Percentiles rank a stretch among this genome's conserved stretches.
phyloP scores from a whole-genome alignment of 2,797 vertebrate genomes.

The Bradypodion pumilum region DNA sequence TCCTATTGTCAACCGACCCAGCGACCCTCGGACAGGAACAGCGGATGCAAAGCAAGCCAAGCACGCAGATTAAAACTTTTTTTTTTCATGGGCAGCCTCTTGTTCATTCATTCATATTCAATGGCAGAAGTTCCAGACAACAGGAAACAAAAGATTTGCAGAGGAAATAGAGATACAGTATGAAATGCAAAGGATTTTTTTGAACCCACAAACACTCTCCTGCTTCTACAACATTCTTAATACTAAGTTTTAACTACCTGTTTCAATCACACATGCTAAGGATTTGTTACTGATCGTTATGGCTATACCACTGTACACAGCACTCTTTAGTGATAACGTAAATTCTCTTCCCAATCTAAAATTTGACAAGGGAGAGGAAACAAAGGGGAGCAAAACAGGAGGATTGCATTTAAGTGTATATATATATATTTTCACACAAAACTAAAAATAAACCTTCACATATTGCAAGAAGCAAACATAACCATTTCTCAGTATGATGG shows the following conservation, averaged over 20 bases:
- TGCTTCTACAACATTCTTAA: background rate
- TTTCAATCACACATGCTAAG: background rate
- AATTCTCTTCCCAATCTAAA: background rate
- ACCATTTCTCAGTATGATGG: background rate
- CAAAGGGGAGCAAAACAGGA: background rate
- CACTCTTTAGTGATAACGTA: background rate
- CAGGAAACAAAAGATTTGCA: constrained; percentile 34
- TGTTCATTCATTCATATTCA: constrained; percentile 30
- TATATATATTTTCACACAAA: background rate
- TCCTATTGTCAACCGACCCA: constrained; percentile 28
- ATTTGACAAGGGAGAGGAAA: background rate
- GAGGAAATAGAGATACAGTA: constrained; percentile 7
- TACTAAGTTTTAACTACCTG: background rate
- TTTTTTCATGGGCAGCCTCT: constrained; percentile 5
- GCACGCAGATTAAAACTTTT: constrained; percentile 34
- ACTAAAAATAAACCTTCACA: background rate
- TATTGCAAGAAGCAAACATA: background rate
- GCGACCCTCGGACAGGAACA: constrained; percentile 19
- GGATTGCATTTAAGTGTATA: background rate
- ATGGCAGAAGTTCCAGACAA: constrained; percentile 22
- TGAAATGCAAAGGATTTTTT: constrained; percentile 9
- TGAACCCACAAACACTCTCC: background rate
- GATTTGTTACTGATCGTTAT: background rate
- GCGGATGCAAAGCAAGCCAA: constrained; percentile 10
- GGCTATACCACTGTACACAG: background rate